Percentiles rank a stretch among this genome's conserved stretches.
Evolutionary conservation across 2,113 vertebrate species (phyloP).

Genomic region (Eulemur rufifrons): DNA sequence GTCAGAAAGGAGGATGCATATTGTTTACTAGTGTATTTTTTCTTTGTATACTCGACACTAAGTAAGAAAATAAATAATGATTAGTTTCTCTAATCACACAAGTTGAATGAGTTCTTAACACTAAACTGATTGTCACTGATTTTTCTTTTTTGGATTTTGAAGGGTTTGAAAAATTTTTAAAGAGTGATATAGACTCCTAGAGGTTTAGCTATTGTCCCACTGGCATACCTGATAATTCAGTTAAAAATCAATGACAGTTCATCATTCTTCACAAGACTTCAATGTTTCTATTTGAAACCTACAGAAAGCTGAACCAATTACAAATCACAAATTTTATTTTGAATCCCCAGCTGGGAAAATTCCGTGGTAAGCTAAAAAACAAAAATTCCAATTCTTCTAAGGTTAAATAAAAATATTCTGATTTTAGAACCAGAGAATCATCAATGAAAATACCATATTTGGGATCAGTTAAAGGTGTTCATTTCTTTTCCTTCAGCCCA

Average conservation of each 20-base stretch:
- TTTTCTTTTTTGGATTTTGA: constrained; percentile 38
- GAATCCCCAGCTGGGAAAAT: constrained; percentile 44
- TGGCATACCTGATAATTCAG: constrained; percentile 55
- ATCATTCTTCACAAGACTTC: background rate
- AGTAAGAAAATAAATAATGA: background rate
- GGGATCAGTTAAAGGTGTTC: background rate
- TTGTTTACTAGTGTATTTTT: constrained; percentile 3
- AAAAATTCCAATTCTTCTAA: background rate
- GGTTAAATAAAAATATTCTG: background rate
- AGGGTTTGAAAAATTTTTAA: background rate
- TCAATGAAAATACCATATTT: background rate
- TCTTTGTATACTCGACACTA: constrained; percentile 37
- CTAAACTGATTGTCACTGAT: background rate
- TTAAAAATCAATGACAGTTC: constrained; percentile 65
- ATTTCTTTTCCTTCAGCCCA: background rate
- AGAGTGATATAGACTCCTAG: background rate
- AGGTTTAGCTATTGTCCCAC: constrained; percentile 39
- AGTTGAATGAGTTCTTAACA: constrained; percentile 46
- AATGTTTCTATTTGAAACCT: background rate
- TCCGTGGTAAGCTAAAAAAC: background rate
- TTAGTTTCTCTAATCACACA: background rate
- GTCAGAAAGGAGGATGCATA: constrained; percentile 49
- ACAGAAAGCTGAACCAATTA: constrained; percentile 31
- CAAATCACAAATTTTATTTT: constrained; percentile 70
- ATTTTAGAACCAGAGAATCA: background rate